Percentiles rank a stretch among this genome's conserved stretches.
These are phyloP conservation scores for Mus minutoides DNA, from an alignment of 2,797 vertebrate genomes.

Conservation along the genomic window DNA sequence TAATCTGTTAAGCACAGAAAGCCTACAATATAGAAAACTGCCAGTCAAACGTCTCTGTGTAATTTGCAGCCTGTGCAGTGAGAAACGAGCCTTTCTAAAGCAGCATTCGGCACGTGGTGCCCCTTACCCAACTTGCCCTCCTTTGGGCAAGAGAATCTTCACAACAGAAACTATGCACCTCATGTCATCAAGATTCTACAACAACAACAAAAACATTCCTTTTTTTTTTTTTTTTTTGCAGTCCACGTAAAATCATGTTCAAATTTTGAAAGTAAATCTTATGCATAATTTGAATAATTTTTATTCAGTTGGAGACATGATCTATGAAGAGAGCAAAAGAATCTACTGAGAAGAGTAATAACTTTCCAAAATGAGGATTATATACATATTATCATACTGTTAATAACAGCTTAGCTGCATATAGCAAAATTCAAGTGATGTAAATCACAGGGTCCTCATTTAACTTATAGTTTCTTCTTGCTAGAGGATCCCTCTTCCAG, in stretches of 20 bases:
- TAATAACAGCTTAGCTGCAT: conserved; percentile 38
- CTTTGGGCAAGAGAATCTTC: conserved; percentile 46
- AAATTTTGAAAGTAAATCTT: conserved; percentile 56
- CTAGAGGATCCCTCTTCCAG: not conserved
- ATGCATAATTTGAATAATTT: not conserved
- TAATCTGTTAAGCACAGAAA: conserved; percentile 78
- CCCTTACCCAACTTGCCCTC: conserved; percentile 6
- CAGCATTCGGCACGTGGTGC: not conserved
- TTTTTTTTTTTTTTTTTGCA: not conserved
- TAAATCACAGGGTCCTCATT: not conserved
- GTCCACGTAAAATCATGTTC: conserved; percentile 3
- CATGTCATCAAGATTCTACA: not conserved
- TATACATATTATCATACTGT: not conserved
- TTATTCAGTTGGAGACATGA: not conserved
- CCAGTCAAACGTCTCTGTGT: conserved; percentile 66
- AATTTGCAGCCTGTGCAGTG: conserved; percentile 36
- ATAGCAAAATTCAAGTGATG: not conserved
- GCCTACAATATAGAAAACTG: conserved; percentile 64
- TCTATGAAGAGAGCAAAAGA: conserved; percentile 5
- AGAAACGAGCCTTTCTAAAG: conserved; percentile 25
- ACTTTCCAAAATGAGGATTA: conserved; percentile 36
- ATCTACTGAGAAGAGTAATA: conserved; percentile 20
- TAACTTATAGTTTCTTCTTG: not conserved
- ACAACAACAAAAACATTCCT: not conserved
- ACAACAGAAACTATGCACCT: not conserved